These are phyloP conservation scores for Rhinogobio ventralis DNA, from an alignment of 2,797 vertebrate genomes.

Conservation along the genomic window DNA sequence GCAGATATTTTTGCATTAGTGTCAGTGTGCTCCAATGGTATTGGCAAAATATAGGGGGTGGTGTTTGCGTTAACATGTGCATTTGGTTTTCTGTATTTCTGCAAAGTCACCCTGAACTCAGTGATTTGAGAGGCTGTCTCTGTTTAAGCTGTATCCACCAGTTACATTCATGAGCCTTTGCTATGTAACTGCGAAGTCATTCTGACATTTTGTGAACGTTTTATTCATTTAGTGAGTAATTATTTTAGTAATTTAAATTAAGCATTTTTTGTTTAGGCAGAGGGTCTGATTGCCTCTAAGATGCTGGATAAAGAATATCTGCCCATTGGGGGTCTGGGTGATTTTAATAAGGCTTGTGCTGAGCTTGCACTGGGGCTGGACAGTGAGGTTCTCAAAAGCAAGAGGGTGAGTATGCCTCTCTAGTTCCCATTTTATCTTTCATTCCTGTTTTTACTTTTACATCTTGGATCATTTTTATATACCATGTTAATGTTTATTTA, in stretches of 20 bases:
- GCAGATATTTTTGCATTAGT: not conserved
- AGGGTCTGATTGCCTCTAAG: constrained; percentile 87
- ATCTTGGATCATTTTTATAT: not conserved
- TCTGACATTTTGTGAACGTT: not conserved
- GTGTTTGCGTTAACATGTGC: constrained; percentile 19
- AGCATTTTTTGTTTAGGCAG: constrained; percentile 78
- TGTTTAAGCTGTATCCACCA: not conserved
- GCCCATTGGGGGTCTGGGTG: constrained; percentile 86
- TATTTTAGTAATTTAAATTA: not conserved
- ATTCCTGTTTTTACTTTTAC: not conserved
- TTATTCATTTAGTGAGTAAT: not conserved
- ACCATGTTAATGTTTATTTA: not conserved
- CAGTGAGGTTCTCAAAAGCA: constrained; percentile 88
- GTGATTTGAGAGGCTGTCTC: constrained; percentile 1
- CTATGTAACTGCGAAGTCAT: not conserved
- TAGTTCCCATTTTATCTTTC: not conserved
- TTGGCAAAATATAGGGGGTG: not conserved
- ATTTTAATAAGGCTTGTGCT: constrained; percentile 90
- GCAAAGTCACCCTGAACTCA: constrained; percentile 34
- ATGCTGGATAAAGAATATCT: constrained; percentile 97
- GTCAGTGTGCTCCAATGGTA: not conserved
- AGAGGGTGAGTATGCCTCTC: constrained; percentile 83
- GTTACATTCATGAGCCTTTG: not conserved
- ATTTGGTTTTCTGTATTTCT: constrained; percentile 31
- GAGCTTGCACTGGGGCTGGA: constrained; percentile 88